These are phyloP conservation scores for Scrobipalpa atriplicella DNA, from an alignment of 2,888 invertebrate species.

Conservation along the genomic window DNA sequence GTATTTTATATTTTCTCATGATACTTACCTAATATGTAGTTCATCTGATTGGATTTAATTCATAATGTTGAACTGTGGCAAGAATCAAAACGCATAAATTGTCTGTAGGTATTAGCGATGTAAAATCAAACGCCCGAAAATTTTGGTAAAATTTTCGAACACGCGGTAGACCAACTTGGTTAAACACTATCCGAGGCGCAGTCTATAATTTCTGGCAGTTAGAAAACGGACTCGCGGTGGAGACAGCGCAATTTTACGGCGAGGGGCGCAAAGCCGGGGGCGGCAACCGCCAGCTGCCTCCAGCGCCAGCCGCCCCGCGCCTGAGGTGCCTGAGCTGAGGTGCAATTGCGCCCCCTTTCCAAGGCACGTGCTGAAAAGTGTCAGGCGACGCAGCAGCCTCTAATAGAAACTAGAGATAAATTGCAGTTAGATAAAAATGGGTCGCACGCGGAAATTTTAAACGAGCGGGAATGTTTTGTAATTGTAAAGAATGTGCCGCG, in stretches of 20 bases:
- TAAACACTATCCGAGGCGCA: slow-evolving; percentile 6
- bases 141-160: not conserved
- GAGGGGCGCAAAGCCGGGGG: slow-evolving; percentile 10
- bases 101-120: not conserved
- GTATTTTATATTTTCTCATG: too few species aligned
- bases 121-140: not conserved
- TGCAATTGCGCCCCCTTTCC: slow-evolving; percentile 19
- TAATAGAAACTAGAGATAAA: slow-evolving; percentile 30
- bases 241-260: slow-evolving; percentile 22
- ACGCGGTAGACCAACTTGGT: slow-evolving; percentile 5
- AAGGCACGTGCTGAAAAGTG: slow-evolving; percentile 23
- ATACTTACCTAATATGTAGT: too few species aligned
- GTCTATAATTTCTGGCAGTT: slow-evolving; percentile 23
- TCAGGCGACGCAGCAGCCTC: slow-evolving; percentile 16
- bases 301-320: not conserved
- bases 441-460: slow-evolving; percentile 18
- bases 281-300: not conserved
- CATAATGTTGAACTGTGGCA: too few species aligned
- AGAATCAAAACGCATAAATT: not conserved
- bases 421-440: slow-evolving; percentile 26
- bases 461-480: slow-evolving; percentile 6
- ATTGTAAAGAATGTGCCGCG: slow-evolving; percentile 24
- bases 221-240: slow-evolving; percentile 20
- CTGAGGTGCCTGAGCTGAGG: not conserved
- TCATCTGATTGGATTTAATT: too few species aligned